phyloP scores from a whole-genome alignment of 2,113 vertebrate species.

The Lepus europaeus region DNA sequence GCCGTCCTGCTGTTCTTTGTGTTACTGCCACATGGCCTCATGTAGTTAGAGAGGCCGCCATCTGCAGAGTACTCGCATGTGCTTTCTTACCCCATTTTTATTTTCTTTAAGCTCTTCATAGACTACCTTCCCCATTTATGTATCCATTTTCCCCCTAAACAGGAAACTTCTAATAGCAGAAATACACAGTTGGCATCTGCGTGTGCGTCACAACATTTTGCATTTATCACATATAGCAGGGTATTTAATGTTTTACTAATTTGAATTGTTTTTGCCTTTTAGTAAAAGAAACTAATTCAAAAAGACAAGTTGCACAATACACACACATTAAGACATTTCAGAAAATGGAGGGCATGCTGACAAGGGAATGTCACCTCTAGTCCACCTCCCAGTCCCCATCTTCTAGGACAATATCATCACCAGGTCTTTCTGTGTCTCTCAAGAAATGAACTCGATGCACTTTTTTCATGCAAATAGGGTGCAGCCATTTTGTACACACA shows the following conservation, averaged over 20 bases:
- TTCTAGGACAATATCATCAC: background rate
- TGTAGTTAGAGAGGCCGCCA: background rate
- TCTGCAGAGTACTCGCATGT: too few relatives aligned
- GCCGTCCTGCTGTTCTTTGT: background rate
- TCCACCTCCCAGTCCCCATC: background rate
- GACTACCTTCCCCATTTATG: background rate
- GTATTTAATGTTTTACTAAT: background rate
- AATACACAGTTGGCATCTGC: background rate
- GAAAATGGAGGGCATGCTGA: background rate
- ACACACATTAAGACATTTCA: background rate
- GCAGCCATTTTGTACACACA: background rate
- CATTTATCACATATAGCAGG: background rate
- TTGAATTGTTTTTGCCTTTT: background rate
- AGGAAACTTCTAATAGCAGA: background rate
- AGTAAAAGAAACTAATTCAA: background rate
- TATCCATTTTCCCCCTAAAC: background rate
- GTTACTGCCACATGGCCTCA: accelerated
- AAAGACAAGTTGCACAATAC: background rate
- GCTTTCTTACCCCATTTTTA: background rate
- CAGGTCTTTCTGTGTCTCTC: background rate
- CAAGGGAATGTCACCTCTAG: background rate
- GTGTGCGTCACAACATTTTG: too few relatives aligned
- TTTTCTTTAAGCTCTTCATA: background rate
- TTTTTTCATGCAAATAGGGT: background rate
- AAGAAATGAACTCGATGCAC: background rate